Conservation (phyloP, 2,797 vertebrate species). For the Sphenopsis melanotis region DNA sequence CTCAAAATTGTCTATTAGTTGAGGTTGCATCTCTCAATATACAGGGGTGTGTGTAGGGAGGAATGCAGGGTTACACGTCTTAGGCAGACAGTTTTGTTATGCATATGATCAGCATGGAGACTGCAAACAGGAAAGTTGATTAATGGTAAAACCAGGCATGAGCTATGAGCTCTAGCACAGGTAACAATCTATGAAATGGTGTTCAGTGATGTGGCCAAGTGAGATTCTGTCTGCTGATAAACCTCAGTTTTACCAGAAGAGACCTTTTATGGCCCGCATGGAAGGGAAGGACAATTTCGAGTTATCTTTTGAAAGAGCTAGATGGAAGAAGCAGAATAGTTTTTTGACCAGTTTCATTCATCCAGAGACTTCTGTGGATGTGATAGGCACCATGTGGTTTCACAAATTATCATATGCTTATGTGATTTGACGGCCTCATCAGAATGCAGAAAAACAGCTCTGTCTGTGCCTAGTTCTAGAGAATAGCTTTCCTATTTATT, state of each 20-base stretch:
- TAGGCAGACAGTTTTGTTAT: neutral
- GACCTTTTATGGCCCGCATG: neutral
- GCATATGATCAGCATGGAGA: neutral
- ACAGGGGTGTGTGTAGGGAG: neutral
- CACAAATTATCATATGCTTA: neutral
- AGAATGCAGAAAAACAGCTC: neutral
- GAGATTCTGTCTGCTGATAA: neutral
- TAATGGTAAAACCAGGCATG: neutral
- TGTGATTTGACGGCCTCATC: neutral
- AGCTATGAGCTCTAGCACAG: neutral
- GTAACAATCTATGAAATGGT: neutral
- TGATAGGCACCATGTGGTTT: neutral
- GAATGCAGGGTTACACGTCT: neutral
- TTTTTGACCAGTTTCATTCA: neutral
- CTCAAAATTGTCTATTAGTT: neutral
- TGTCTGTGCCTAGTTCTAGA: neutral
- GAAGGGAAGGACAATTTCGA: fast-evolving
- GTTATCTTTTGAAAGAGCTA: neutral
- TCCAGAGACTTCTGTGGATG: neutral
- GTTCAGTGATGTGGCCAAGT: fast-evolving
- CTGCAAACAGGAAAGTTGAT: neutral
- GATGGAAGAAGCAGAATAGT: neutral
- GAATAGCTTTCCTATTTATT: neutral
- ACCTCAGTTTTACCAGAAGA: neutral
- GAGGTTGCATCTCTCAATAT: neutral